Evolutionary conservation across 2,888 invertebrate species (phyloP).

Genomic region (Lysandra coridon): DNA sequence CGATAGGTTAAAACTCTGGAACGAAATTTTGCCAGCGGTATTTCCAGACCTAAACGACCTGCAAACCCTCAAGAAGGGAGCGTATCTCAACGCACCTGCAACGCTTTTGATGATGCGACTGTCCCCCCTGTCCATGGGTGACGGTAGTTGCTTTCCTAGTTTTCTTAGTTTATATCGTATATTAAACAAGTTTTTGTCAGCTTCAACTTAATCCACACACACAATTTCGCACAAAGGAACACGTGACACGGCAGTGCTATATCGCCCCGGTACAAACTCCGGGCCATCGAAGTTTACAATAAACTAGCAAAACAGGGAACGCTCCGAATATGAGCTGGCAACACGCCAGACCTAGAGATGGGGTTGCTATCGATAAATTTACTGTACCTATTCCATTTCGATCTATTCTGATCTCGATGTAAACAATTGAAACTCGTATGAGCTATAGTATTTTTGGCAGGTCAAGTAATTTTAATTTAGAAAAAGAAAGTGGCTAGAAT

Average conservation of each 20-base stretch:
- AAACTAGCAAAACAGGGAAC: slow-evolving; percentile 31
- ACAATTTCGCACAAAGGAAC: slow-evolving; percentile 2
- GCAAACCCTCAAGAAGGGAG: neutral
- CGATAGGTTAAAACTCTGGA: too few species aligned
- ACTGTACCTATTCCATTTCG: neutral
- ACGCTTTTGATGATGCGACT: too few species aligned
- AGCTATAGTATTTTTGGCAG: neutral
- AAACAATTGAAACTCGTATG: neutral
- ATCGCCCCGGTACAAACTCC: slow-evolving; percentile 20
- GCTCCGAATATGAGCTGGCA: slow-evolving; percentile 31
- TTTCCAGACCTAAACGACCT: too few species aligned
- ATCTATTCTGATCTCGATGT: neutral
- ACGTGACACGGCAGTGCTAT: slow-evolving; percentile 16
- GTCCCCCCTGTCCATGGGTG: too few species aligned
- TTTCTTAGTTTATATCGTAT: neutral
- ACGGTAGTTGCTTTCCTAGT: neutral
- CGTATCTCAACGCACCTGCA: neutral
- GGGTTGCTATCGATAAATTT: slow-evolving; percentile 16
- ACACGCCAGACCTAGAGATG: slow-evolving; percentile 22
- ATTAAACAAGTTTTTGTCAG: neutral
- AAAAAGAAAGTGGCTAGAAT: too few species aligned
- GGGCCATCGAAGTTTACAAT: slow-evolving; percentile 29
- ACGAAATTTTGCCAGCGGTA: neutral
- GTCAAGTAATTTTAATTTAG: too few species aligned
- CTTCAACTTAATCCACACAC: neutral